A percentile compares a stretch with the other conserved stretches of the same genome.
Evolutionary conservation across 2,113 vertebrate genomes (phyloP).

Genomic region (Menidia beryllina): DNA sequence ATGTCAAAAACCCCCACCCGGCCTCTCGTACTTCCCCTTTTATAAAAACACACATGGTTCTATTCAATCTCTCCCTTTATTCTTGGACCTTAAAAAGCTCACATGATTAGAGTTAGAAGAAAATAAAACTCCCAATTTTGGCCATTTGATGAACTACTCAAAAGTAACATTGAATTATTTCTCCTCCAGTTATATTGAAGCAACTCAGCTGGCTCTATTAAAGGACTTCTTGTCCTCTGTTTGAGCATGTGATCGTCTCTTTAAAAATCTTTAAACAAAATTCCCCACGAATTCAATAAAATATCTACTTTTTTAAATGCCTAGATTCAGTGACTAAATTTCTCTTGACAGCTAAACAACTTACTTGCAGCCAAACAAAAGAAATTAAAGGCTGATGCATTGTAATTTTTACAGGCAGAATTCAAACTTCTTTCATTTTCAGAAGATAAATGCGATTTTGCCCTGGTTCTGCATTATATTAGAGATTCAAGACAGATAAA

Average conservation of each 20-base stretch:
- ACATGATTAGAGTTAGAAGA: slow-evolving; percentile 71
- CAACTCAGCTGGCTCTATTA: slow-evolving; percentile 2
- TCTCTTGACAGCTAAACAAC: neutral
- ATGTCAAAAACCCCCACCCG: slow-evolving; percentile 48
- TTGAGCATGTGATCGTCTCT: neutral
- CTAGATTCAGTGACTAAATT: neutral
- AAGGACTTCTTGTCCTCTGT: slow-evolving; percentile 1
- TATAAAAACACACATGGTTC: slow-evolving; percentile 75
- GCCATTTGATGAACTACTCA: slow-evolving; percentile 45
- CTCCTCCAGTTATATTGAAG: slow-evolving; percentile 8
- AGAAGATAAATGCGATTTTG: too few species aligned
- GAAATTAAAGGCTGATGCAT: too few species aligned
- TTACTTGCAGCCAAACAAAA: neutral
- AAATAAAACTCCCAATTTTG: slow-evolving; percentile 61
- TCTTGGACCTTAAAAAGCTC: slow-evolving; percentile 52
- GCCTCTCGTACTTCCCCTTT: slow-evolving; percentile 41
- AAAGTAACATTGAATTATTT: slow-evolving; percentile 61
- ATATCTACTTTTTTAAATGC: neutral
- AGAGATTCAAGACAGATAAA: too few species aligned
- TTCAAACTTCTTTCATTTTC: too few species aligned
- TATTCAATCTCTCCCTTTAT: slow-evolving; percentile 57
- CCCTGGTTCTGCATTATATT: too few species aligned
- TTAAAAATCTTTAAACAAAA: neutral
- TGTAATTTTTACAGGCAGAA: too few species aligned
- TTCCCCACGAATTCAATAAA: neutral